These are phyloP conservation scores for Drosophila kanekoi DNA, from an alignment of 2,888 invertebrate species.

Conservation along the genomic window DNA sequence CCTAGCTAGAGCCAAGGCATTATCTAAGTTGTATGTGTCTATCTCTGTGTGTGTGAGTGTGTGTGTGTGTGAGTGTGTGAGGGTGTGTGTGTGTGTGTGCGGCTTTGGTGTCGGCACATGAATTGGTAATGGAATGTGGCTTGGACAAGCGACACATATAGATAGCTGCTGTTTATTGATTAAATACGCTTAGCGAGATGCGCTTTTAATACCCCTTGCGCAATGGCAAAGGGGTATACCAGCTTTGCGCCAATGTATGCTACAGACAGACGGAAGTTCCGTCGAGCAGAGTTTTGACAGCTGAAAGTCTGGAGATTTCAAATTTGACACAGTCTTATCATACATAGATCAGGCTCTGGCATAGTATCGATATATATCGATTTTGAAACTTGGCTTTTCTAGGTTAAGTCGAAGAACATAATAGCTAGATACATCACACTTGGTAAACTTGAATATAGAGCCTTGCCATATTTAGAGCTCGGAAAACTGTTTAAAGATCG, in stretches of 20 bases:
- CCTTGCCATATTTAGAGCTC: too few relatives aligned
- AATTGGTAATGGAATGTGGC: slow-evolving; percentile 52
- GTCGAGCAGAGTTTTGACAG: too few relatives aligned
- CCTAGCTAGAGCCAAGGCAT: slow-evolving; percentile 30
- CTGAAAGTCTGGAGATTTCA: too few relatives aligned
- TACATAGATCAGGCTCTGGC: too few relatives aligned
- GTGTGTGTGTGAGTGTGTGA: slow-evolving; percentile 9
- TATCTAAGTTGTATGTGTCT: slow-evolving; percentile 33
- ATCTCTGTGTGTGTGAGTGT: slow-evolving; percentile 1
- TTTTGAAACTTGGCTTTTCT: too few relatives aligned
- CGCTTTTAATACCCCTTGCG: not conserved
- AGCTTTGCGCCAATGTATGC: not conserved
- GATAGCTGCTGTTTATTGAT: slow-evolving; percentile 37
- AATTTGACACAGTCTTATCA: too few relatives aligned
- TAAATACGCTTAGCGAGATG: slow-evolving; percentile 38
- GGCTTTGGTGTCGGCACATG: slow-evolving; percentile 22
- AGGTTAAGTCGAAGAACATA: too few relatives aligned
- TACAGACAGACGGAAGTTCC: too few relatives aligned
- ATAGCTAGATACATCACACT: too few relatives aligned
- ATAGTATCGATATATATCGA: too few relatives aligned
- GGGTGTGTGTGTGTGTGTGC: not conserved
- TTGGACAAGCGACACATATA: slow-evolving; percentile 12
- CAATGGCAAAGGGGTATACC: not conserved
- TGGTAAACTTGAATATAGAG: too few relatives aligned
- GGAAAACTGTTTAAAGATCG: too few relatives aligned